Base-by-base conservation (phyloP, 1,140 invertebrate species). In the Zaprionus camerounensis region DNA sequence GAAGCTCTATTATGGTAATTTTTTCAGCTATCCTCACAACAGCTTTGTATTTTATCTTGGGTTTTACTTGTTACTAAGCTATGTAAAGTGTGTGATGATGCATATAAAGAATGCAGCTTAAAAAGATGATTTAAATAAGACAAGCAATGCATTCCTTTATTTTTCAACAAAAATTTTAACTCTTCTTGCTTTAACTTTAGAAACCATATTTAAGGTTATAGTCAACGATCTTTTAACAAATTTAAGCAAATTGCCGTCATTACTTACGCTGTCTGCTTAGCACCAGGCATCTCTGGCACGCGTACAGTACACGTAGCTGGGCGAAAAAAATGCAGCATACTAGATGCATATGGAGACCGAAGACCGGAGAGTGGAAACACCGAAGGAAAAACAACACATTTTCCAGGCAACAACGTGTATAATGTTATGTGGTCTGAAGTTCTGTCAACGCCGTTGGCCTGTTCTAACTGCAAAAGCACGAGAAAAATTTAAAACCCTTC, bases 401-500 rank as follows among this genome's bases (percentile, higher is more conserved):
- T 63, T 17, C 38, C 51, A 24, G 0, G 9, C 72, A 22, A 38
- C 72, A 70, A 69, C 46, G 66, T 58, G 31, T 69, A 28, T 49
- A 31, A 36, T 51, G 59, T 56, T 46, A 36, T 69, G 66, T 20
- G 51, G 46, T 49, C 28, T 61, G 68, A 15, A 36, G 49, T 20
- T 17, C 22, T 56, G 51, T 51, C 62, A 63, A 46, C 44, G 24
- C 63, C 15, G 63, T 51, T 66, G 34, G 51, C n/a, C 51, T 38
- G 12, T 20, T 62, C 72, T 13, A 63, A 70, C 55, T 24, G 13
- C 11, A 61, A 41, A 78, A 58, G 51, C 51, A 28, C 15, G 46
- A 9, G 56, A 13, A 20, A 70, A 61, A 36, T 44, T 26, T 24
- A 75, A 69, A 71, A 77, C 78, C 84, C 84, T 80, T 88, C 84